Conservation (phyloP, 2,113 vertebrate species). For the Speoplatyrhinus poulsoni region DNA sequence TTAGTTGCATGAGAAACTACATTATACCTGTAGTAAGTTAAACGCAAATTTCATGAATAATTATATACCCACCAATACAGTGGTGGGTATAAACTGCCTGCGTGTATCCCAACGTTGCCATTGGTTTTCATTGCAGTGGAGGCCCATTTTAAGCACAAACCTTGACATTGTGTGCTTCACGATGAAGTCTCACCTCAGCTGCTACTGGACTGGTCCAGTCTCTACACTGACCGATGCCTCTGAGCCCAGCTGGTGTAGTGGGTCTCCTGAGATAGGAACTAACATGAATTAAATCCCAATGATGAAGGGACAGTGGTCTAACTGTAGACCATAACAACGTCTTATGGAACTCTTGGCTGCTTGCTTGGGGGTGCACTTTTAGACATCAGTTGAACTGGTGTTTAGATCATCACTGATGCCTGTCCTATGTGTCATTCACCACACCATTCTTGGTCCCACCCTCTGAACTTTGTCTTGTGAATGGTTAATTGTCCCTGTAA, state of each 20-base stretch:
- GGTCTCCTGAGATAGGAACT: too few species aligned
- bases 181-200: slow-evolving; percentile 17
- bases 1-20: too few species aligned
- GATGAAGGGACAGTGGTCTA: too few species aligned
- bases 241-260: too few species aligned
- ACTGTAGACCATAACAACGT: too few species aligned
- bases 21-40: too few species aligned
- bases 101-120: background rate
- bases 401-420: background rate
- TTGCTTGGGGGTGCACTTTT: too few species aligned
- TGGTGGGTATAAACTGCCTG: background rate
- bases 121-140: slow-evolving; percentile 82
- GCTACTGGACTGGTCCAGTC: slow-evolving; percentile 21
- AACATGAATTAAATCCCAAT: too few species aligned
- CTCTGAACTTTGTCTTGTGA: slow-evolving; percentile 53
- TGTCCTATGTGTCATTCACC: background rate
- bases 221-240: background rate
- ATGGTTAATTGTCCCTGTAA: slow-evolving; percentile 60
- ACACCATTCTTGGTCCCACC: background rate
- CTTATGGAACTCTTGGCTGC: too few species aligned
- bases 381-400: too few species aligned
- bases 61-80: background rate
- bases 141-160: slow-evolving; percentile 98
- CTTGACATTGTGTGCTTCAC: slow-evolving; percentile 69
- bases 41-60: too few species aligned